Conservation (phyloP, 2,113 vertebrate species). For the Holacanthus passer region DNA sequence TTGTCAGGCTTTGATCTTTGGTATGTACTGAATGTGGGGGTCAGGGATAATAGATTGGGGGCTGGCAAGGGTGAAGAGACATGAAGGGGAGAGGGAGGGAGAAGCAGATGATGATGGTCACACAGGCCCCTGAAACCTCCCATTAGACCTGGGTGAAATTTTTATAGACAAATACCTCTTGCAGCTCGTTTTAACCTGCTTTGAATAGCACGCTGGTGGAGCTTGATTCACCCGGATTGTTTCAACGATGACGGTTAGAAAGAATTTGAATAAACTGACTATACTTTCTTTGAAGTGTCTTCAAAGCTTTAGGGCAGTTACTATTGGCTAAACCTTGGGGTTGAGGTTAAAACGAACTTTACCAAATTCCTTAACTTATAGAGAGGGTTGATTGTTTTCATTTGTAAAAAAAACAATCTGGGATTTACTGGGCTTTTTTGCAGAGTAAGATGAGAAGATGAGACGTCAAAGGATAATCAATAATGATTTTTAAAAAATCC, state of each 20-base stretch:
- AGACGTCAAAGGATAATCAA: too few species aligned
- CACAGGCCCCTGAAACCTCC: slow-evolving; percentile 32
- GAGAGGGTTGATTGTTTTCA: too few species aligned
- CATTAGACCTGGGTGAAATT: neutral
- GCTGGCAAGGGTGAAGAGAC: slow-evolving; percentile 64
- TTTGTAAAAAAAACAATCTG: too few species aligned
- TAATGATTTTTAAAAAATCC: too few species aligned
- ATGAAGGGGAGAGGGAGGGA: slow-evolving; percentile 43
- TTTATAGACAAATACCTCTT: neutral
- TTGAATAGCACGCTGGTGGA: neutral
- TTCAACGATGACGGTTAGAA: neutral
- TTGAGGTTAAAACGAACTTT: too few species aligned
- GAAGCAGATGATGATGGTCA: slow-evolving; percentile 20
- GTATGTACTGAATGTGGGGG: slow-evolving; percentile 77
- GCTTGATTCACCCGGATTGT: neutral
- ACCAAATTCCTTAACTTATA: too few species aligned
- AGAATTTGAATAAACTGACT: neutral
- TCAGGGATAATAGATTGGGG: slow-evolving; percentile 74
- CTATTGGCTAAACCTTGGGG: too few species aligned
- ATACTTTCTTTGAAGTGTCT: too few species aligned
- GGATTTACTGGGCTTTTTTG: too few species aligned
- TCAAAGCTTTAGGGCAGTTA: too few species aligned
- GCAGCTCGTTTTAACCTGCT: neutral
- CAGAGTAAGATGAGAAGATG: too few species aligned
- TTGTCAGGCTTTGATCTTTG: slow-evolving; percentile 78